Conservation (phyloP, 2,113 vertebrate genomes). For the Panthera tigris region DNA sequence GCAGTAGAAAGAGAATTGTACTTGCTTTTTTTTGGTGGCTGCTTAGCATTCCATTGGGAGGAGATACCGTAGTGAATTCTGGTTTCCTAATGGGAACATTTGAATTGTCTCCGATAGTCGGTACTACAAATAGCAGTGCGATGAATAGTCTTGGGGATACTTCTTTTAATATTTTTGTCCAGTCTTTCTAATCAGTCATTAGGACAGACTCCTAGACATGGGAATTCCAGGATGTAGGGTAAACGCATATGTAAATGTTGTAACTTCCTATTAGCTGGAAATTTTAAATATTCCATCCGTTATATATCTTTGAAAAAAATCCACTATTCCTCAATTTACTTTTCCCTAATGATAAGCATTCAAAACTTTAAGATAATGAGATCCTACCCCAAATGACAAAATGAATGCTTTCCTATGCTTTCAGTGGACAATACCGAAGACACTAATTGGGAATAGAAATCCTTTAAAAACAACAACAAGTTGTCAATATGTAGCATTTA, state of each 20-base stretch:
- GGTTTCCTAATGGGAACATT: neutral
- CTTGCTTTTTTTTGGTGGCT: neutral
- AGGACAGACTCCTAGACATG: neutral
- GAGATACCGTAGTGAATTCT: neutral
- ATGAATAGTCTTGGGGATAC: neutral
- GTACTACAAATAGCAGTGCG: neutral
- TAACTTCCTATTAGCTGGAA: neutral
- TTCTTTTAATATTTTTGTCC: neutral
- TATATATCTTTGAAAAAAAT: neutral
- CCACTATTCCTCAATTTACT: neutral
- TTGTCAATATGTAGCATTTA: neutral
- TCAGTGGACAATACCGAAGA: neutral
- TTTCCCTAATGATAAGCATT: neutral
- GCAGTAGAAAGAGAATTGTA: neutral
- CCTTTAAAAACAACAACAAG: neutral
- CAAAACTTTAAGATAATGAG: neutral
- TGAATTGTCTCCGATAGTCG: neutral
- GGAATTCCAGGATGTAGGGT: neutral
- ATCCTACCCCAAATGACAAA: neutral
- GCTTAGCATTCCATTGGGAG: neutral
- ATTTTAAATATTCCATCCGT: neutral
- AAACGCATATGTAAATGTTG: neutral
- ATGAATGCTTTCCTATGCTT: neutral
- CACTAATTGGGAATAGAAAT: neutral
- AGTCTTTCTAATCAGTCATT: accelerated